Evolutionary conservation across 1,140 invertebrate genomes (phyloP), one percentile per base, ranked within the genome.

Genomic region (Dryas iulia): DNA sequence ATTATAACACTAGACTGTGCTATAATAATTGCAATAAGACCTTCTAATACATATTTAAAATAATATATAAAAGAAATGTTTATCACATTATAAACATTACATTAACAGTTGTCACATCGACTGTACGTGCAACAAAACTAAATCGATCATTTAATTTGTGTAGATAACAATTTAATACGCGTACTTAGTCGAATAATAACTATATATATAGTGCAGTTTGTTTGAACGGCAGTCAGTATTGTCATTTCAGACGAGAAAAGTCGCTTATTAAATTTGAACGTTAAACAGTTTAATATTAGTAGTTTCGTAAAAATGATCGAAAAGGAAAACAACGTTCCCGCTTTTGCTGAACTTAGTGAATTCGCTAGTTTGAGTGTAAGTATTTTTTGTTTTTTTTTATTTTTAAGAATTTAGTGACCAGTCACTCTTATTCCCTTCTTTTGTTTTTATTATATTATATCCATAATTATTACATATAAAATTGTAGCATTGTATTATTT

Each of bases 291-390:
- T 14, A 58, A n/a, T n/a, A n/a, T n/a, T n/a, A n/a, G n/a, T 30
- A 18, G 12, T 60, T 24, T 35, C 33, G 12, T 47, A 39, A 68
- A 68, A 59, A 65, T 64, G 21, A 63, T 61, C 18, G 59, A 66
- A 53, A 76, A 59, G 18, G 58, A 59, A 10, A 53, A 21, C 2
- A 58, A 66, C 10, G 53, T 71, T 11, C 82, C 81, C 10, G 74
- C 67, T 26, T 83, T 83, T 60, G 65, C 76, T 47, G 81, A 81
- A 52, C 65, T 83, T 0, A 77, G 78, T 54, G 82, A 84, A 59
- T 76, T 84, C 24, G 76, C 72, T 5, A 84, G 82, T 59, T 28
- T 28, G 18, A 72, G 75, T 57, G 82, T 84, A 69, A 84, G 82
- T 82, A 31, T 70, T 31, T 47, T 52, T 28, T 59, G 61, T 71